Evolutionary conservation across 2,113 vertebrate species (phyloP).

Genomic region (Chionis minor): DNA sequence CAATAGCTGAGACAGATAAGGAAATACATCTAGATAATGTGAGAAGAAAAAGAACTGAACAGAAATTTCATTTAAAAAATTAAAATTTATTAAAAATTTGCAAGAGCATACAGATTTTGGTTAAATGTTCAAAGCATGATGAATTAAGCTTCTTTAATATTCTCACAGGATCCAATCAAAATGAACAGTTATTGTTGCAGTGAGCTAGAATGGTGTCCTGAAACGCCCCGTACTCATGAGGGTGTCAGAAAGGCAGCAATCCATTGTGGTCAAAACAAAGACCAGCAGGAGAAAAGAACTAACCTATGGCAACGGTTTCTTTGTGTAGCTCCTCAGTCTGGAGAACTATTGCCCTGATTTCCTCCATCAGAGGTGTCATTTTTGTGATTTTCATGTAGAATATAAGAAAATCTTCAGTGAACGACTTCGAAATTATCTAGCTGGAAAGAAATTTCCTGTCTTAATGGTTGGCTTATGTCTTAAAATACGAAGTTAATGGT

Average conservation of each 20-base stretch:
- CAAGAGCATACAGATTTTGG: not conserved
- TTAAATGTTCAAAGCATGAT: not conserved
- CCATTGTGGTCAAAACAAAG: not conserved
- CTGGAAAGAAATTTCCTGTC: not conserved
- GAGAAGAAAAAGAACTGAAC: not conserved
- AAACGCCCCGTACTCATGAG: not conserved
- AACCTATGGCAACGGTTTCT: not conserved
- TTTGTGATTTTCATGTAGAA: not conserved
- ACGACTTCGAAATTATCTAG: not conserved
- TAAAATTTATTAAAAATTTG: not conserved
- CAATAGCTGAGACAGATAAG: not conserved
- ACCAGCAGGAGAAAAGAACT: not conserved
- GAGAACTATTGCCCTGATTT: not conserved
- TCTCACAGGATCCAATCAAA: not conserved
- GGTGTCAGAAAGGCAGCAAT: not conserved
- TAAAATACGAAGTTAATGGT: not conserved
- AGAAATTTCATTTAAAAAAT: not conserved
- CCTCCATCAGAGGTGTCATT: not conserved
- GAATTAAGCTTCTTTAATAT: not conserved
- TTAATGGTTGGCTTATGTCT: not conserved
- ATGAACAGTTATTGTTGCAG: not conserved
- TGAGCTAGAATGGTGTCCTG: not conserved
- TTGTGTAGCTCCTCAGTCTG: not conserved
- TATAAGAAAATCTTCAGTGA: not conserved
- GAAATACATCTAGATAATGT: not conserved